Evolutionary conservation across 2,888 invertebrate genomes (phyloP).

Genomic region (Melinopterus prodromus): DNA sequence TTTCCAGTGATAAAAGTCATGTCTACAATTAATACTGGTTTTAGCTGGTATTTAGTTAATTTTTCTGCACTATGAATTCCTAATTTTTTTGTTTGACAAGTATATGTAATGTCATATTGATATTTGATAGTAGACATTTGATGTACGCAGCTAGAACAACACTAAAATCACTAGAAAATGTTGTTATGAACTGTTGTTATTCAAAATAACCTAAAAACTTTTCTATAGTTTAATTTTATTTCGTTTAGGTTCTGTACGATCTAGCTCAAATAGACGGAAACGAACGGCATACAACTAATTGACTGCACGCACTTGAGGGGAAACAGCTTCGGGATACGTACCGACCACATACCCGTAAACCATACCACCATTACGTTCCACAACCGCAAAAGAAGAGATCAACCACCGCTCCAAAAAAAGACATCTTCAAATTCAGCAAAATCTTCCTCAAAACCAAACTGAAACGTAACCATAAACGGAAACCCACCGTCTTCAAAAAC

Average conservation of each 20-base stretch:
- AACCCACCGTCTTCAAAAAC: slow-evolving; percentile 26
- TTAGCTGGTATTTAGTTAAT: too few species aligned
- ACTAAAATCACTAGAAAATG: too few species aligned
- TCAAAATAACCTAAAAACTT: too few species aligned
- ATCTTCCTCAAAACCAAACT: slow-evolving; percentile 29
- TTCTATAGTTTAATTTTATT: too few species aligned
- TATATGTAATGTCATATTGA: too few species aligned
- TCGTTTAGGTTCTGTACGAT: slow-evolving; percentile 69
- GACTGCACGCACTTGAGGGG: slow-evolving; percentile 53
- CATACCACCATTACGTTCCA: slow-evolving; percentile 13
- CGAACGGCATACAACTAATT: slow-evolving; percentile 54
- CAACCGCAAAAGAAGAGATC: slow-evolving; percentile 9
- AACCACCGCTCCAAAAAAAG: slow-evolving; percentile 7
- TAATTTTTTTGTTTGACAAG: too few species aligned
- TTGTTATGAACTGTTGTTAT: too few species aligned
- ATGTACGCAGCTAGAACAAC: too few species aligned
- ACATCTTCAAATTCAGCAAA: slow-evolving; percentile 5
- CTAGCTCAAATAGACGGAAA: slow-evolving; percentile 62
- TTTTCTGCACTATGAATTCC: too few species aligned
- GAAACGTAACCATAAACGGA: slow-evolving; percentile 35
- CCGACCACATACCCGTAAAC: slow-evolving; percentile 27
- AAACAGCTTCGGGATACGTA: slow-evolving; percentile 28
- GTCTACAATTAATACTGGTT: too few species aligned
- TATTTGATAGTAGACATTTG: too few species aligned
- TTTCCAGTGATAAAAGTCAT: too few species aligned